These are phyloP conservation scores for Noctuana brunneofusca DNA, from an alignment of 2,888 invertebrate genomes.

Conservation along the genomic window DNA sequence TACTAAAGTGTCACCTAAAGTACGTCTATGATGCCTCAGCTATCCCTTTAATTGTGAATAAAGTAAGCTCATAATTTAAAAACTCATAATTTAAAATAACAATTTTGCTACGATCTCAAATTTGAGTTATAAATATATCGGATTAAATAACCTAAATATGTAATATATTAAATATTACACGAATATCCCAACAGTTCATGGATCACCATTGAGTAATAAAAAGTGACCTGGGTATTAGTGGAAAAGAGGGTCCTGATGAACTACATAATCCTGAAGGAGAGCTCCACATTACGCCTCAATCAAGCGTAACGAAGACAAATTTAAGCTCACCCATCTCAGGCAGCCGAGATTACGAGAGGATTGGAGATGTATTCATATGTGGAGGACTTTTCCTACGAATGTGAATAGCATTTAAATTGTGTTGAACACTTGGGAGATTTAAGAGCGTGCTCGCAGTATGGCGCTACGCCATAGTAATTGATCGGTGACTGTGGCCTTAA, in stretches of 20 bases:
- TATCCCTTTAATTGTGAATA: no score
- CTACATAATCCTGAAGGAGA: conserved; percentile 52
- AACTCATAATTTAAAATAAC: no score
- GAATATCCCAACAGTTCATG: neutral
- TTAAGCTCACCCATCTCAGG: conserved; percentile 53
- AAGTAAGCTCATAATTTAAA: no score
- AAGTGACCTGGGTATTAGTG: conserved; percentile 39
- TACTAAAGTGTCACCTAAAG: no score
- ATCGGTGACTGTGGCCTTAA: no score
- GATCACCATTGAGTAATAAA: conserved; percentile 15
- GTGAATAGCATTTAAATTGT: neutral
- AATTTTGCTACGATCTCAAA: no score
- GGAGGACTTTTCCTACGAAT: conserved; percentile 5
- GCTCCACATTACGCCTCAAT: conserved; percentile 53
- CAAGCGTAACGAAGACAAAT: conserved; percentile 72
- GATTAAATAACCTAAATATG: no score
- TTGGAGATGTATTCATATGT: conserved; percentile 21
- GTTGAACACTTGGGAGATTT: neutral
- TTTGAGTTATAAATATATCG: no score
- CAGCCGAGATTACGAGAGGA: conserved; percentile 44
- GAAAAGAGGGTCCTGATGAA: conserved; percentile 45
- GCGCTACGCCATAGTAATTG: no score
- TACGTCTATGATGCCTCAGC: no score
- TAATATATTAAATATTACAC: no score
- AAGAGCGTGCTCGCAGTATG: no score